Base-by-base conservation (phyloP, 2,113 vertebrate genomes). In the Oxyruncus cristatus region DNA sequence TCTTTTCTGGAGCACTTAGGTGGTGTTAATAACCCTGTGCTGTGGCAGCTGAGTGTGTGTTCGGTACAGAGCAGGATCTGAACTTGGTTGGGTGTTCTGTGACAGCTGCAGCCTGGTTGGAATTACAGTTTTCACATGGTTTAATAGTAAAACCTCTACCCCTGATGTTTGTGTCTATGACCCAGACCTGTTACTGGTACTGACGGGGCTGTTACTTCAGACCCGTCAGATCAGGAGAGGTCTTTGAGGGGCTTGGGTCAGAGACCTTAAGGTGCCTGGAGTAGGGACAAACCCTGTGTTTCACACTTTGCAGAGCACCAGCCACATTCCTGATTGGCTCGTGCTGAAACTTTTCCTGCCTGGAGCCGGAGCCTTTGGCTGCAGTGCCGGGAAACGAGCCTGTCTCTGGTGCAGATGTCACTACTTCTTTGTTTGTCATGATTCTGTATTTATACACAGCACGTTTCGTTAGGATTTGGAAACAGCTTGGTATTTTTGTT, bases 401-500 rank as follows among this genome's bases (percentile, higher is more conserved):
- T 5, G 41, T 3, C 33, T 20, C 47, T 55, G 78, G 49, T 80
- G 95, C 95, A 71, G 79, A 41, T 92, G 86, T 74, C 30, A 4
- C 79, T 26, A 1, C 79, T 65, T 23, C 6, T 39, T 71, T 76
- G 56, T 37, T 56, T 68, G 42, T 65, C 66, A 14, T 50, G 44
- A 4, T 41, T 49, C 92, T 0, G 5, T 79, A 50, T 92, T 91
- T 88, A 70, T 55, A 72, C 76, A 13, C 66, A 33, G 94, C 84
- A 49, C 8, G 23, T 87, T 91, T 53, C 5, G 47, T 56, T 42
- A 56, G 94, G 70, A 9, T 81, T 94, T 88, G 93, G 85, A 76
- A 93, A 6, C 85, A 76, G 93, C 94, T 88, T 66, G 74, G 4
- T 70, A 33, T 79, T 92, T 96, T 94, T 95, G 87, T 95, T 89